Evolutionary conservation across 2,113 vertebrate genomes (phyloP).

Genomic region (Sylvia atricapilla): DNA sequence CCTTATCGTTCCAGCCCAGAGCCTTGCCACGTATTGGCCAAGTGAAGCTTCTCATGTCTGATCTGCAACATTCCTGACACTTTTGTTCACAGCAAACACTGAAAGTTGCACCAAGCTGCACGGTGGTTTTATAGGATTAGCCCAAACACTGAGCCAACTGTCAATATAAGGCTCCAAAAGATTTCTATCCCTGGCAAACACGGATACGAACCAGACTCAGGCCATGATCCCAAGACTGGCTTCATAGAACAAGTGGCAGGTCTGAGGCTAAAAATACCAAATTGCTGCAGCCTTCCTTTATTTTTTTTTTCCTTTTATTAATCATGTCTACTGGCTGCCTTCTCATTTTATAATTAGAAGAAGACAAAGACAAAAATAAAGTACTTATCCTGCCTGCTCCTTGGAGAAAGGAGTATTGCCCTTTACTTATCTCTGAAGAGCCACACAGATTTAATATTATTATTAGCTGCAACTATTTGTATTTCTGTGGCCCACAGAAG

Average conservation of each 20-base stretch:
- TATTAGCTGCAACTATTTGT: conserved; percentile 35
- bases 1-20: conserved; percentile 28
- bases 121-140: conserved; percentile 5
- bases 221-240: neutral
- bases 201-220: neutral
- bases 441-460: conserved; percentile 27
- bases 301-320: neutral
- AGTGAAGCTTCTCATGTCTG: neutral
- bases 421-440: conserved; percentile 48
- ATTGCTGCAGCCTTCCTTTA: neutral
- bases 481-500: neutral
- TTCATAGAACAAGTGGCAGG: conserved; percentile 5
- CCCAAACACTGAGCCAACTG: neutral
- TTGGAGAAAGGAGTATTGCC: neutral
- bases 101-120: conserved; percentile 10
- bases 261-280: conserved; percentile 29
- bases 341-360: conserved; percentile 11
- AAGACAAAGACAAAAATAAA: conserved; percentile 42
- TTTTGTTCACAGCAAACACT: conserved; percentile 14
- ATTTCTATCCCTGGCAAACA: conserved; percentile 31
- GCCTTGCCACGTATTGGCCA: neutral
- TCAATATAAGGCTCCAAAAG: neutral
- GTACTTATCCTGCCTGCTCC: conserved; percentile 17
- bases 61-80: neutral
- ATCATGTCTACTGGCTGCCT: neutral